These are phyloP conservation scores for Heliconius aoede DNA, from an alignment of 2,888 invertebrate species.

Conservation along the genomic window DNA sequence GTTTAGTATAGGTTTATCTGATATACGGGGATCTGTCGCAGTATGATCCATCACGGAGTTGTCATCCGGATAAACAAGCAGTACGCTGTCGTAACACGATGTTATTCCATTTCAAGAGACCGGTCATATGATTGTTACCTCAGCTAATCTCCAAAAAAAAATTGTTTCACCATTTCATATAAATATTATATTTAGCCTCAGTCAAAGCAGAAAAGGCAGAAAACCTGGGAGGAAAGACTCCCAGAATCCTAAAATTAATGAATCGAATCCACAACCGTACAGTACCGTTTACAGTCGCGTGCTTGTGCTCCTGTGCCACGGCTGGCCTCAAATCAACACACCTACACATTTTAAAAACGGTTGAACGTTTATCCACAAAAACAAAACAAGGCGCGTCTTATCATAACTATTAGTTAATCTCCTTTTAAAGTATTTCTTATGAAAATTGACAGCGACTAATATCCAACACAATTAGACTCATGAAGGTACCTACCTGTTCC, in stretches of 20 bases:
- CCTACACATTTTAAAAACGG: background rate
- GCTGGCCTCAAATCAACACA: background rate
- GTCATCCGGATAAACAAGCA: background rate
- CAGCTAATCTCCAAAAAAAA: background rate
- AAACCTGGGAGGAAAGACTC: too few relatives aligned
- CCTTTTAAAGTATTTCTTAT: conserved; percentile 22
- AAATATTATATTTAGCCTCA: background rate
- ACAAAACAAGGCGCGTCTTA: conserved; percentile 16
- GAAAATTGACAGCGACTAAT: conserved; percentile 26
- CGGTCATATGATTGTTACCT: background rate
- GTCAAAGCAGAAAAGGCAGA: too few relatives aligned
- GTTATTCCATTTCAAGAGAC: background rate
- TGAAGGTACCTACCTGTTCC: conserved; percentile 27
- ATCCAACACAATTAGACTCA: conserved; percentile 28
- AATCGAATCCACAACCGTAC: too few relatives aligned
- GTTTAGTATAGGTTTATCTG: conserved; percentile 9
- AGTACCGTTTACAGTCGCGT: too few relatives aligned
- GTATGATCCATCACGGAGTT: conserved; percentile 12
- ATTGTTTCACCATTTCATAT: background rate
- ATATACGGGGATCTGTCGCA: background rate
- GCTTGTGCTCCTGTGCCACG: too few relatives aligned
- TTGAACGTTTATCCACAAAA: background rate
- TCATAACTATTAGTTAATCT: conserved; percentile 14
- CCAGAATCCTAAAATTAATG: too few relatives aligned
- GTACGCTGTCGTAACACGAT: background rate